A percentile compares a stretch with the other conserved stretches of the same genome.
These are phyloP conservation scores for Drosophila asahinai DNA, from an alignment of 1,140 invertebrate genomes.

Conservation along the genomic window DNA sequence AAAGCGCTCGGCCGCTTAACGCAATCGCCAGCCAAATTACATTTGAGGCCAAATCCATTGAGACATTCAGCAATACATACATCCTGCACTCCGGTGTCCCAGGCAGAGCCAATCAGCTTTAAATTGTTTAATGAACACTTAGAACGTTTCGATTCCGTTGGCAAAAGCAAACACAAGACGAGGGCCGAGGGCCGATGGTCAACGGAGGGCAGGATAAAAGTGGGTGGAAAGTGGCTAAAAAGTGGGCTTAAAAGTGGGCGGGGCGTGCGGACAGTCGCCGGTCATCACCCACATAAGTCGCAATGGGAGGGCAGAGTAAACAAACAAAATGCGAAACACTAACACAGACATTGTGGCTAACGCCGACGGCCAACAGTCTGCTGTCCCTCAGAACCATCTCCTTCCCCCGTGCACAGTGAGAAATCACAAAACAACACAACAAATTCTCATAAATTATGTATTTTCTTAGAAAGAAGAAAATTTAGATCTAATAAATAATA, in stretches of 20 bases:
- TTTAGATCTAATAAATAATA: too few species aligned
- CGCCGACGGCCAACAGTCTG: slow-evolving; percentile 45
- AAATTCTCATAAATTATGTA: slow-evolving; percentile 3
- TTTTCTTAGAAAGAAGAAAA: background rate
- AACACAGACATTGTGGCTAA: slow-evolving; percentile 66
- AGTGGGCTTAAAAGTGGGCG: background rate
- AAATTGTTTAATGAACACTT: slow-evolving; percentile 80
- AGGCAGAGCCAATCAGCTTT: slow-evolving; percentile 59
- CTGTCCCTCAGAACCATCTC: slow-evolving; percentile 16
- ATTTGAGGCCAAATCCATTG: slow-evolving; percentile 22
- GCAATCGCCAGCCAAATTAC: slow-evolving; percentile 31
- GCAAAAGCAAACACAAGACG: slow-evolving; percentile 18
- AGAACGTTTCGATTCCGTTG: slow-evolving; percentile 51
- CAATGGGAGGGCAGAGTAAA: slow-evolving; percentile 39
- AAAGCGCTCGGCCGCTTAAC: slow-evolving; percentile 31
- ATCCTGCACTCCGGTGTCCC: background rate
- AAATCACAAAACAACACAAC: background rate
- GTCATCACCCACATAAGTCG: slow-evolving; percentile 66
- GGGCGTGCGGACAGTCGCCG: slow-evolving; percentile 50
- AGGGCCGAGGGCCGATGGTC: background rate
- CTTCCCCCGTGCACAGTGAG: background rate
- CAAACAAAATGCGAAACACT: slow-evolving; percentile 58
- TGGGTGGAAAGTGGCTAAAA: slow-evolving; percentile 2
- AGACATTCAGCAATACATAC: slow-evolving; percentile 8
- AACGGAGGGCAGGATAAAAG: background rate